Percentiles rank a stretch among this genome's conserved stretches.
These are phyloP conservation scores for Drosophila kokeensis DNA, from an alignment of 2,888 invertebrate species.

Conservation along the genomic window DNA sequence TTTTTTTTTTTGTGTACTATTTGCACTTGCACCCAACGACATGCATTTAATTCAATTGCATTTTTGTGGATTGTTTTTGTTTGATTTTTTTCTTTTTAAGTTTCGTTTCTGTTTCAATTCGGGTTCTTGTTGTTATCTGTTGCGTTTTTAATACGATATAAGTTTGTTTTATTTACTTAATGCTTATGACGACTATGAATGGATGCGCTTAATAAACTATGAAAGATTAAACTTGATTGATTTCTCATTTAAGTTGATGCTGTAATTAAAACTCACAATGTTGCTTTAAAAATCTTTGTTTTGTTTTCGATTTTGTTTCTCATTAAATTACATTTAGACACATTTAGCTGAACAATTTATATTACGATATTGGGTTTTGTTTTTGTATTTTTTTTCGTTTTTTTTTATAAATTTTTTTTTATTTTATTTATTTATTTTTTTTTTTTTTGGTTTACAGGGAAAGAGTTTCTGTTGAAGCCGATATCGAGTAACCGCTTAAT, in stretches of 20 bases:
- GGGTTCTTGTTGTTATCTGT: slow-evolving; percentile 50
- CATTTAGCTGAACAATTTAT: slow-evolving; percentile 76
- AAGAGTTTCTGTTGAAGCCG: slow-evolving; percentile 57
- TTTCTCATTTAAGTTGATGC: slow-evolving; percentile 55
- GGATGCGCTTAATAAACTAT: slow-evolving; percentile 80
- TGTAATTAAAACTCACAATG: slow-evolving; percentile 76
- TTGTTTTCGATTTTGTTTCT: slow-evolving; percentile 46
- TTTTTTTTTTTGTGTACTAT: slow-evolving; percentile 49
- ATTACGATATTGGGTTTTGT: slow-evolving; percentile 54
- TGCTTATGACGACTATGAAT: slow-evolving; percentile 78
- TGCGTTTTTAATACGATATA: slow-evolving; percentile 50
- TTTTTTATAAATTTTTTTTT: slow-evolving; percentile 9
- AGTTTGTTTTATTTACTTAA: slow-evolving; percentile 66
- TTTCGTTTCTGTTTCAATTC: slow-evolving; percentile 54
- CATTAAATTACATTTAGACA: slow-evolving; percentile 77
- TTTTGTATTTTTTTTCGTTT: slow-evolving; percentile 1
- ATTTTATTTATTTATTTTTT: background rate
- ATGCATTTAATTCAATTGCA: slow-evolving; percentile 59
- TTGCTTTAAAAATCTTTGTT: slow-evolving; percentile 75
- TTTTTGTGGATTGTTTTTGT: slow-evolving; percentile 36
- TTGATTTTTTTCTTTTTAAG: slow-evolving; percentile 31
- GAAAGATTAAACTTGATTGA: slow-evolving; percentile 74
- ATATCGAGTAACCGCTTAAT: slow-evolving; percentile 54
- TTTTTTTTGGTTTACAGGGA: slow-evolving; percentile 35
- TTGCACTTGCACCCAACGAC: slow-evolving; percentile 55